phyloP scores from a whole-genome alignment of 23 tunicate species.

The Trididemnum nubilum region DNA sequence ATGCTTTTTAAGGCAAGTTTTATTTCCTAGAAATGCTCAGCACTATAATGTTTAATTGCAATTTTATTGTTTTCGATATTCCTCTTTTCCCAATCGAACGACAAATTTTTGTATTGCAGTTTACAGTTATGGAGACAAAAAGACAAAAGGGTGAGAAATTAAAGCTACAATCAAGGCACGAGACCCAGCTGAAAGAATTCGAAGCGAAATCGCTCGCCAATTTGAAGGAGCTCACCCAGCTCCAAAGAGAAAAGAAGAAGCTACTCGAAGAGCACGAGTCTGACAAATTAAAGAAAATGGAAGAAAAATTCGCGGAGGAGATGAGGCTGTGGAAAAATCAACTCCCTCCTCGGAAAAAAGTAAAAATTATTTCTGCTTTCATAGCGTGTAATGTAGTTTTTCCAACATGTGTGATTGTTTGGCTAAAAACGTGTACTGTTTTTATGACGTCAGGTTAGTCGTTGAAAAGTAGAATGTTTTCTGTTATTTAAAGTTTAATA shows the following conservation, averaged over 20 bases:
- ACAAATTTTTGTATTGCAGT: constrained; percentile 46
- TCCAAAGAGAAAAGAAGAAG: constrained; percentile 79
- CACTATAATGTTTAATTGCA: too few species aligned
- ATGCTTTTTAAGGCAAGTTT: too few species aligned
- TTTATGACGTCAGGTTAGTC: too few species aligned
- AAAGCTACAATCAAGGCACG: constrained; percentile 66
- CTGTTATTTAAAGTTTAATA: too few species aligned
- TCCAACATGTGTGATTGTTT: too few species aligned
- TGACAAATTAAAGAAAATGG: constrained; percentile 67
- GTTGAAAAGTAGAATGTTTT: too few species aligned
- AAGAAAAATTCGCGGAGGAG: constrained; percentile 57
- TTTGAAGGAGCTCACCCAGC: constrained; percentile 59
- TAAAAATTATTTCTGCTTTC: too few species aligned
- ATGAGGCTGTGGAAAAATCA: constrained; percentile 70
- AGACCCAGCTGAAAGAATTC: constrained; percentile 58
- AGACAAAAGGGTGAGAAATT: constrained; percentile 70
- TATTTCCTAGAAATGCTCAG: too few species aligned
- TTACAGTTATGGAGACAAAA: constrained; percentile 60
- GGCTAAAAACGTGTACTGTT: too few species aligned
- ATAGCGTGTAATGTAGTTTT: too few species aligned
- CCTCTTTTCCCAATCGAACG: too few species aligned
- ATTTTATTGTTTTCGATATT: too few species aligned
- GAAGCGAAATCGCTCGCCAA: constrained; percentile 64
- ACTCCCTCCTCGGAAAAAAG: constrained; percentile 85
- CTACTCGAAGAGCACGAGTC: constrained; percentile 75